Evolutionary conservation across 1,140 invertebrate genomes (phyloP).

Genomic region (Formica exsecta): DNA sequence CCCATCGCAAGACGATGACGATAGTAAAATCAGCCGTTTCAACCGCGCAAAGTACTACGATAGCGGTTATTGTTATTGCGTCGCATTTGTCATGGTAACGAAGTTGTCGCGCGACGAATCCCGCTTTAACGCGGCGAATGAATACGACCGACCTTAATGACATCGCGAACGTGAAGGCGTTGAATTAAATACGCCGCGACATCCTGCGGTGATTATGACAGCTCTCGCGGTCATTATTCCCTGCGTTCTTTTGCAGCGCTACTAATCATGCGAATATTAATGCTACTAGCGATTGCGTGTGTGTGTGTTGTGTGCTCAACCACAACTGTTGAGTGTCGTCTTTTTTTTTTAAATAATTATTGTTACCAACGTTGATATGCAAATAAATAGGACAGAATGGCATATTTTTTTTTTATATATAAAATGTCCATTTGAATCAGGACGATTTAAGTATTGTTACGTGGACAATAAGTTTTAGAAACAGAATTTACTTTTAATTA

Average conservation of each 20-base stretch:
- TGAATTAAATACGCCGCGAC: constrained; percentile 51
- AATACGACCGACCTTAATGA: constrained; percentile 59
- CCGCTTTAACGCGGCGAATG: constrained; percentile 40
- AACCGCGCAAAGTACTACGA: constrained; percentile 51
- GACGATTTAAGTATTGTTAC: background rate
- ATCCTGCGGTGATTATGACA: constrained; percentile 43
- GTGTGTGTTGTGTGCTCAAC: too few relatives aligned
- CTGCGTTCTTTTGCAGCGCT: constrained; percentile 6
- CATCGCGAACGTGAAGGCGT: constrained; percentile 53
- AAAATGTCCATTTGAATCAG: background rate
- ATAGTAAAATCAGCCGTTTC: constrained; percentile 62
- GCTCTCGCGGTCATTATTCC: constrained; percentile 32
- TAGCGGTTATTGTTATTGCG: constrained; percentile 62
- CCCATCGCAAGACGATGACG: constrained; percentile 48
- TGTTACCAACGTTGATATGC: background rate
- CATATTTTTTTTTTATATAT: background rate
- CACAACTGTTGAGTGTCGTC: too few relatives aligned
- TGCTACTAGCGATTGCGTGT: constrained; percentile 2
- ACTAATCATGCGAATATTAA: constrained; percentile 31
- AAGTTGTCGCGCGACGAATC: constrained; percentile 56
- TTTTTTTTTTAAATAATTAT: background rate
- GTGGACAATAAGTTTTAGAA: background rate
- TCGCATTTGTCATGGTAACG: constrained; percentile 61
- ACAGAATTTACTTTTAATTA: background rate
- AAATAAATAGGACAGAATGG: background rate